These are phyloP conservation scores for Encarsia formosa DNA, from an alignment of 2,888 invertebrate genomes.

Conservation along the genomic window DNA sequence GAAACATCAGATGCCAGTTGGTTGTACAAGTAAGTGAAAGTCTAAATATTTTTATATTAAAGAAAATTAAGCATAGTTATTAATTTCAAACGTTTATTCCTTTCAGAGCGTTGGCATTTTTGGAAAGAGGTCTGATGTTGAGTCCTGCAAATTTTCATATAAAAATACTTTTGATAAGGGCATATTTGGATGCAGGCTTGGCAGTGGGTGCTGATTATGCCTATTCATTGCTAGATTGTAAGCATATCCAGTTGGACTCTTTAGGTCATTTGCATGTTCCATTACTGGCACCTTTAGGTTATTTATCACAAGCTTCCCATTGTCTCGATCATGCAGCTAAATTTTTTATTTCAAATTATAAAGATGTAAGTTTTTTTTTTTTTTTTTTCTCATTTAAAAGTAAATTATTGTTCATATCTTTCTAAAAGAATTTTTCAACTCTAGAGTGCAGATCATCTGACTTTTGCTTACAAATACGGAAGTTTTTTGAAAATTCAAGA, in stretches of 20 bases:
- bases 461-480: slow-evolving; percentile 90
- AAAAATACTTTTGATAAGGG: slow-evolving; percentile 76
- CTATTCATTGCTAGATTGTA: slow-evolving; percentile 67
- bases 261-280: slow-evolving; percentile 81
- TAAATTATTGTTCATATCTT: too few species aligned
- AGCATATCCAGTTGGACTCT: slow-evolving; percentile 90
- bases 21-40: slow-evolving; percentile 43
- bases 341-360: slow-evolving; percentile 84
- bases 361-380: slow-evolving; percentile 65
- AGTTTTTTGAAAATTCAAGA: slow-evolving; percentile 90
- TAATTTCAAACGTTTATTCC: background rate
- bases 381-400: background rate
- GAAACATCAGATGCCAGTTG: slow-evolving; percentile 50
- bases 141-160: slow-evolving; percentile 88
- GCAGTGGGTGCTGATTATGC: slow-evolving; percentile 44
- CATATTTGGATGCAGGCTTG: slow-evolving; percentile 61
- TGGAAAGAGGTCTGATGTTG: slow-evolving; percentile 41
- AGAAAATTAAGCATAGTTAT: background rate
- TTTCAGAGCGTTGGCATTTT: slow-evolving; percentile 42
- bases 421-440: slow-evolving; percentile 18
- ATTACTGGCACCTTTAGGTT: slow-evolving; percentile 68
- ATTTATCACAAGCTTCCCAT: slow-evolving; percentile 65
- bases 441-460: slow-evolving; percentile 85
- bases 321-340: slow-evolving; percentile 73
- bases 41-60: too few species aligned